A percentile compares a stretch with the other conserved stretches of the same genome.
Conservation (phyloP, 2,113 vertebrate species). For the Panurus biarmicus region DNA sequence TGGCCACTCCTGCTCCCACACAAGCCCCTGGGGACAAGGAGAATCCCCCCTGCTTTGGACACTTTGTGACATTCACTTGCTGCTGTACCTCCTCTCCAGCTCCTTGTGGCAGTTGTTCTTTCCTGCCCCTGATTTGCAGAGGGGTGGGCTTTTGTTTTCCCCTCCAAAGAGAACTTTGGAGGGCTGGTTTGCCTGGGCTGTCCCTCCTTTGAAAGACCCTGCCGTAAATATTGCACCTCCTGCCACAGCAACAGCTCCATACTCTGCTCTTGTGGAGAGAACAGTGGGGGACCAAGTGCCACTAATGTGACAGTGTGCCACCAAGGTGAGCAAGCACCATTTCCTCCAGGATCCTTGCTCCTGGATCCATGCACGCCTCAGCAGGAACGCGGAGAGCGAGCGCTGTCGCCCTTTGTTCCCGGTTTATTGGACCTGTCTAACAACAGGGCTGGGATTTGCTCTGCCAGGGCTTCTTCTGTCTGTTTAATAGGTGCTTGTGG, state of each 20-base stretch:
- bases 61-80: not conserved
- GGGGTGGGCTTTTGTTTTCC: not conserved
- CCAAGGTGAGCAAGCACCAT: not conserved
- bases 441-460: not conserved
- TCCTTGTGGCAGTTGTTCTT: not conserved
- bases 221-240: accelerated
- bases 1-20: not conserved
- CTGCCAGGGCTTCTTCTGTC: not conserved
- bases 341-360: not conserved
- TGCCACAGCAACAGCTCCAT: accelerated
- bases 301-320: not conserved
- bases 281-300: too few species aligned
- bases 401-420: not conserved
- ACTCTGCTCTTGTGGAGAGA: not conserved
- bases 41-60: not conserved
- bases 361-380: accelerated
- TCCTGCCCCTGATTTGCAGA: not conserved
- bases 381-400: accelerated
- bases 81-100: not conserved
- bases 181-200: not conserved
- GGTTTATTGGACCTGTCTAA: not conserved
- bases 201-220: not conserved
- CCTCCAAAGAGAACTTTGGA: not conserved
- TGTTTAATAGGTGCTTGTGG: not conserved
- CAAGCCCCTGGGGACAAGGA: not conserved